phyloP scores from a whole-genome alignment of 2,113 vertebrate species.

The Pachypanchax playfairii region DNA sequence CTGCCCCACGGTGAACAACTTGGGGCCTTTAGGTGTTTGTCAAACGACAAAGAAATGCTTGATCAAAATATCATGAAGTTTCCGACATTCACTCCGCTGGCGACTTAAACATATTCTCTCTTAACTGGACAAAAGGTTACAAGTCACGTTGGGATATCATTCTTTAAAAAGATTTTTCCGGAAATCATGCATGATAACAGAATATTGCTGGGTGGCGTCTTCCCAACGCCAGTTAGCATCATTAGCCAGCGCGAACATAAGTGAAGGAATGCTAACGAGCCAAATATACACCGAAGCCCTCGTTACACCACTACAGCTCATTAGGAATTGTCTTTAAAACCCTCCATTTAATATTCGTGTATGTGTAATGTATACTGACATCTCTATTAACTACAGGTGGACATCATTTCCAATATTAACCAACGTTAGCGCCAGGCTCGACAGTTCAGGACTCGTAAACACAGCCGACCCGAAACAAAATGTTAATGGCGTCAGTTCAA shows the following conservation, averaged over 20 bases:
- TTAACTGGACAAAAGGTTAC: too few relatives aligned
- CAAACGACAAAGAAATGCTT: too few relatives aligned
- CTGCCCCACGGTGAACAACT: too few relatives aligned
- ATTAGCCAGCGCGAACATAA: slow-evolving; percentile 24
- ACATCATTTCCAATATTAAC: not conserved
- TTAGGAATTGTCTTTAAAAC: not conserved
- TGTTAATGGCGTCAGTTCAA: too few relatives aligned
- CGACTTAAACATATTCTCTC: too few relatives aligned
- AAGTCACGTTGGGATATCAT: not conserved
- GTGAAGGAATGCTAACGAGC: slow-evolving; percentile 8
- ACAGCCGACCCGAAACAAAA: too few relatives aligned
- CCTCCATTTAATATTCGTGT: not conserved
- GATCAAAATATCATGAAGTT: too few relatives aligned
- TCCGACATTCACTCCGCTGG: too few relatives aligned
- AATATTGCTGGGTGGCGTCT: slow-evolving; percentile 16
- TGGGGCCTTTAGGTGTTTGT: too few relatives aligned
- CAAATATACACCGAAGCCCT: too few relatives aligned
- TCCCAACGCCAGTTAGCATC: slow-evolving; percentile 8
- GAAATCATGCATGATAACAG: slow-evolving; percentile 16
- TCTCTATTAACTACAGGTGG: not conserved
- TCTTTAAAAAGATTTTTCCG: not conserved
- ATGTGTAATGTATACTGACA: rapidly evolving
- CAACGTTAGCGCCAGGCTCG: slow-evolving; percentile 13
- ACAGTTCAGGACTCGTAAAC: not conserved
- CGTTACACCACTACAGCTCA: too few relatives aligned